phyloP scores from a whole-genome alignment of 1,140 invertebrate species.

The Pemphigus obesinymphae region DNA sequence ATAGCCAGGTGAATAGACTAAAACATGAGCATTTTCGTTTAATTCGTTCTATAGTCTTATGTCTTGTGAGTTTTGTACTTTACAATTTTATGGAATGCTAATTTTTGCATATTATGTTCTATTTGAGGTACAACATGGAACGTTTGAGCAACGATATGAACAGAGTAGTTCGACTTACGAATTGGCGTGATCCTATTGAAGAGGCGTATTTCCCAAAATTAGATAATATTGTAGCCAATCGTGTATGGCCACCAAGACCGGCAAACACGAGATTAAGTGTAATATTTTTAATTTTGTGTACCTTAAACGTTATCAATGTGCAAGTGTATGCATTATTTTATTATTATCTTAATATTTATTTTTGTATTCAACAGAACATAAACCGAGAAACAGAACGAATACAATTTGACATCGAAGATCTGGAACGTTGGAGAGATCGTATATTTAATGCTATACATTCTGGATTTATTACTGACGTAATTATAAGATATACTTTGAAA shows the following conservation, averaged over 20 bases:
- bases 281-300: conserved; percentile 4
- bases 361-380: conserved; percentile 53
- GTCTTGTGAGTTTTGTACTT: too few relatives aligned
- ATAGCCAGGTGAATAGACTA: conserved; percentile 50
- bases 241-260: conserved; percentile 61
- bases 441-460: conserved; percentile 70
- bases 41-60: too few relatives aligned
- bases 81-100: too few relatives aligned
- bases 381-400: conserved; percentile 64
- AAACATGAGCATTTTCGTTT: too few relatives aligned
- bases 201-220: conserved; percentile 71
- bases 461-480: conserved; percentile 53
- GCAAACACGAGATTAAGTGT: conserved; percentile 55
- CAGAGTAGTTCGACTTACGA: conserved; percentile 57
- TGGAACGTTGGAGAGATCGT: conserved; percentile 70
- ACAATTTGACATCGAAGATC: conserved; percentile 60
- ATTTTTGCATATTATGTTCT: too few relatives aligned
- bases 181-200: conserved; percentile 59
- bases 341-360: background rate
- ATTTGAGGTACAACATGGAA: conserved; percentile 70
- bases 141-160: conserved; percentile 60
- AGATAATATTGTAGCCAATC: conserved; percentile 61
- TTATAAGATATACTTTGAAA: background rate
- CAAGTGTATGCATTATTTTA: too few relatives aligned
- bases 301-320: too few relatives aligned